Evolutionary conservation across 1,140 invertebrate genomes (phyloP).

Genomic region (Anoplolepis gracilipes): DNA sequence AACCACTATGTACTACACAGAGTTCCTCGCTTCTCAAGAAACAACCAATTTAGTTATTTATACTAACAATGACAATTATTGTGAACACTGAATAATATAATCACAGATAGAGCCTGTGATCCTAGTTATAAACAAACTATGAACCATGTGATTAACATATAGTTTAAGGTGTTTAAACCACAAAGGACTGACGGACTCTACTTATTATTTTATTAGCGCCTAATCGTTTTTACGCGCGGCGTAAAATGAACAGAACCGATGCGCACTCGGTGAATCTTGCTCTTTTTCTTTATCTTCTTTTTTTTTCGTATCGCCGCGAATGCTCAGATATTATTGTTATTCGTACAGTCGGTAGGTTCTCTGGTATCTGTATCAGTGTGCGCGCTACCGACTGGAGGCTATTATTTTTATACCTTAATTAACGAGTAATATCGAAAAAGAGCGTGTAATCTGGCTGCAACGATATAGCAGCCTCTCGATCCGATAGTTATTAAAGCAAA

Average conservation of each 20-base stretch:
- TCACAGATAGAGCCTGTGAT: constrained; percentile 75
- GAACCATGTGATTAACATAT: constrained; percentile 73
- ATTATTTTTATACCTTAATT: constrained; percentile 84
- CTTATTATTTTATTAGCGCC: constrained; percentile 78
- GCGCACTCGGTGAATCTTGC: constrained; percentile 48
- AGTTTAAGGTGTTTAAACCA: constrained; percentile 72
- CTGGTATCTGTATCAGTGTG: constrained; percentile 58
- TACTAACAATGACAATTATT: constrained; percentile 56
- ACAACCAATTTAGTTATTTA: constrained; percentile 80
- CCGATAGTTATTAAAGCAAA: constrained; percentile 54
- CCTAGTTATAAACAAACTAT: constrained; percentile 64
- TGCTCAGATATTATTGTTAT: constrained; percentile 78
- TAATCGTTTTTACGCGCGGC: constrained; percentile 69
- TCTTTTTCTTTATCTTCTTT: constrained; percentile 39
- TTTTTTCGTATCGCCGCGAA: constrained; percentile 62
- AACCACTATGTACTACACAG: constrained; percentile 74
- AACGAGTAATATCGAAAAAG: constrained; percentile 60
- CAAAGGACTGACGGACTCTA: constrained; percentile 82
- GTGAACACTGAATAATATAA: constrained; percentile 61
- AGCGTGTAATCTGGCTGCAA: constrained; percentile 48
- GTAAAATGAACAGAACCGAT: constrained; percentile 36
- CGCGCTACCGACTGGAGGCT: constrained; percentile 78
- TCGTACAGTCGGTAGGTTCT: constrained; percentile 71
- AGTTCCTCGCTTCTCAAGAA: constrained; percentile 79
- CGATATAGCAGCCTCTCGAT: constrained; percentile 66